Evolutionary conservation across 2,888 invertebrate species (phyloP).

Genomic region (Melinaea marsaeus): DNA sequence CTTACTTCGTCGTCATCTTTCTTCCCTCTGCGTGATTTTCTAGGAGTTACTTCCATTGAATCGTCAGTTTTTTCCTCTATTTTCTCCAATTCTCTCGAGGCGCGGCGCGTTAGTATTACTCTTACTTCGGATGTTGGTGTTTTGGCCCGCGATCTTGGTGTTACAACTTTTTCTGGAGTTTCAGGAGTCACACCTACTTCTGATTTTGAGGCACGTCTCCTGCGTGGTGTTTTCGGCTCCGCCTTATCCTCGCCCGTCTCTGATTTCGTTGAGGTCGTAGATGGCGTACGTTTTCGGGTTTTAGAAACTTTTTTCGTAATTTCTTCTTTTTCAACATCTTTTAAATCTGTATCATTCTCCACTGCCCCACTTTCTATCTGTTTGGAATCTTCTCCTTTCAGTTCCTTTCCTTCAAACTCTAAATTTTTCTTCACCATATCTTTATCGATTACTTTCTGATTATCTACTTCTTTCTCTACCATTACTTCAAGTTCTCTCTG

Average conservation of each 20-base stretch:
- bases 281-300: conserved; percentile 39
- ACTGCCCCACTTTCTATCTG: conserved; percentile 15
- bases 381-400: conserved; percentile 11
- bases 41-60: conserved; percentile 45
- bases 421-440: neutral
- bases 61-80: conserved; percentile 42
- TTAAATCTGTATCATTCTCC: conserved; percentile 17
- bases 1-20: conserved; percentile 60
- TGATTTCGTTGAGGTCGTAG: conserved; percentile 44
- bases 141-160: conserved; percentile 44
- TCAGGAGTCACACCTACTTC: conserved; percentile 30
- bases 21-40: conserved; percentile 48
- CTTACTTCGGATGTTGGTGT: conserved; percentile 59
- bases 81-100: conserved; percentile 59
- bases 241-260: conserved; percentile 14
- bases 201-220: conserved; percentile 54
- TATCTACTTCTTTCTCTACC: neutral
- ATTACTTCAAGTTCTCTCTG: too few relatives aligned
- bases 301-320: conserved; percentile 17
- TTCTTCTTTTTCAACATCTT: conserved; percentile 16
- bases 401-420: conserved; percentile 8
- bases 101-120: conserved; percentile 60
- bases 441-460: conserved; percentile 1
- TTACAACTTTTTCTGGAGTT: conserved; percentile 40
- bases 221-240: conserved; percentile 53